These are phyloP conservation scores for Atractosteus spatula DNA, from an alignment of 2,113 vertebrate species.

Conservation along the genomic window DNA sequence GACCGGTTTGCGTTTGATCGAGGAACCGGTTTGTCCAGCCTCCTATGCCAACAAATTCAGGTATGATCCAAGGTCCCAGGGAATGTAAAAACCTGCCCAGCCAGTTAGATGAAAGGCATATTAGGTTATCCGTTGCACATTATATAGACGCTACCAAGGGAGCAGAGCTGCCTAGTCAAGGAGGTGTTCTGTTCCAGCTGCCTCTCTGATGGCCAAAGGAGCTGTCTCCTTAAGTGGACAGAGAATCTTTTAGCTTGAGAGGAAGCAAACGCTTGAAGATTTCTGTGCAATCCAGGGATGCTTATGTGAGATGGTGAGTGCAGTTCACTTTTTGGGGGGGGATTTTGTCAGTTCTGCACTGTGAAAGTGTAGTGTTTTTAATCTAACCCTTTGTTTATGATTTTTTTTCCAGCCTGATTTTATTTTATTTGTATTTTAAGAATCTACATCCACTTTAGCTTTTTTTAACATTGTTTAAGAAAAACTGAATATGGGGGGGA, in stretches of 20 bases:
- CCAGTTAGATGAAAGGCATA: constrained; percentile 84
- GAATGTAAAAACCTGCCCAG: constrained; percentile 80
- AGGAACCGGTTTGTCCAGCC: constrained; percentile 72
- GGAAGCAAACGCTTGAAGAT: background rate
- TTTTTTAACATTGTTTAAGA: background rate
- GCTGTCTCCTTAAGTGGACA: background rate
- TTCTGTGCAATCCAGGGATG: background rate
- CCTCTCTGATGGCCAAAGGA: constrained; percentile 8
- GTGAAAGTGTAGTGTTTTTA: background rate
- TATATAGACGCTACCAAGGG: constrained; percentile 23
- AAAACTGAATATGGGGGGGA: background rate
- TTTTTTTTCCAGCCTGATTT: background rate
- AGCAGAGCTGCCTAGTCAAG: constrained; percentile 19
- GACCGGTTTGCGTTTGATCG: constrained; percentile 68
- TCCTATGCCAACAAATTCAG: constrained; percentile 85
- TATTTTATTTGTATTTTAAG: background rate
- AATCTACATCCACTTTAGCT: background rate
- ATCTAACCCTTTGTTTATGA: background rate
- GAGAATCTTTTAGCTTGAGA: background rate
- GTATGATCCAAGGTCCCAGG: constrained; percentile 81
- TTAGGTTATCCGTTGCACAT: constrained; percentile 82
- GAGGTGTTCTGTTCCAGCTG: constrained; percentile 19
- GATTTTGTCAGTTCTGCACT: background rate
- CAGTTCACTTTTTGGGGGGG: background rate
- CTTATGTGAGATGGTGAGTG: constrained; percentile 18